phyloP scores from a whole-genome alignment of 2,888 invertebrate species.

The Ormyrus rosae region DNA sequence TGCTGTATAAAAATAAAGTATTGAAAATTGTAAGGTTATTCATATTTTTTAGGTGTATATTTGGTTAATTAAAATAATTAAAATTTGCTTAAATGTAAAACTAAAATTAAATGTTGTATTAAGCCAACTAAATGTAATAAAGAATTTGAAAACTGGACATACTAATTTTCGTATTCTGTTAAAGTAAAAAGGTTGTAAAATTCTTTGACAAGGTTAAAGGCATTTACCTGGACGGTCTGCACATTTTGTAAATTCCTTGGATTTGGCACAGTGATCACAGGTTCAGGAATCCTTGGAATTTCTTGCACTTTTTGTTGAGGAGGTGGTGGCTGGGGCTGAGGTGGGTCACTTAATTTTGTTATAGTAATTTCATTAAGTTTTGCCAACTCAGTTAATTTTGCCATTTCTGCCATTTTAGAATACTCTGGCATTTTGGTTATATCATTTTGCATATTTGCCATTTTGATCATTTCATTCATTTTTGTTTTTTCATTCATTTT shows the following conservation, averaged over 20 bases:
- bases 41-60: background rate
- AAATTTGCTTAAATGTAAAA: background rate
- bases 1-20: too few relatives aligned
- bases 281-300: conserved; percentile 72
- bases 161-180: background rate
- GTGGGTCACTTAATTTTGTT: conserved; percentile 73
- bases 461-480: conserved; percentile 74
- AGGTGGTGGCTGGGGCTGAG: conserved; percentile 52
- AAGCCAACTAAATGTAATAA: background rate
- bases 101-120: background rate
- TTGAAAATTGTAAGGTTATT: background rate
- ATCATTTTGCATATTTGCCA: conserved; percentile 74
- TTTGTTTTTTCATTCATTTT: conserved; percentile 74
- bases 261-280: conserved; percentile 75
- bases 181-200: background rate
- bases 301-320: conserved; percentile 65
- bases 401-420: conserved; percentile 74
- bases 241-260: conserved; percentile 71
- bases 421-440: conserved; percentile 73
- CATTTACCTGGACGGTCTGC: conserved; percentile 68
- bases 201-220: background rate
- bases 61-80: background rate
- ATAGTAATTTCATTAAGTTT: conserved; percentile 75
- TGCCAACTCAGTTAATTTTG: conserved; percentile 72
- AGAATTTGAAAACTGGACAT: background rate